Evolutionary conservation across 1,140 invertebrate genomes (phyloP).

Genomic region (Sminthurinus signatus): DNA sequence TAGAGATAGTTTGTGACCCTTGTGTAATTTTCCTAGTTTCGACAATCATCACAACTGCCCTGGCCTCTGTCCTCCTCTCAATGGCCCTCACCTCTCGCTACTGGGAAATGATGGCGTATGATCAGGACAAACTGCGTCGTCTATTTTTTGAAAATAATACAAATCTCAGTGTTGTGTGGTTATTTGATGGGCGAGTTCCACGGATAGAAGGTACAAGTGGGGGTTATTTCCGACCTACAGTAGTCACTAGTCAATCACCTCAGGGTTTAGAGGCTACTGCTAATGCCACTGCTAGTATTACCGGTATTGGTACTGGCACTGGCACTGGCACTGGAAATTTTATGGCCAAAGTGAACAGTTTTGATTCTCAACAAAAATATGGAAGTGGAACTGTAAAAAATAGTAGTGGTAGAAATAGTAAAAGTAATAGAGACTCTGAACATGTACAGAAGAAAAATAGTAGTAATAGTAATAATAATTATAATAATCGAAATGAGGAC

Average conservation of each 20-base stretch:
- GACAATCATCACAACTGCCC: conserved; percentile 27
- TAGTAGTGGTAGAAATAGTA: too few species aligned
- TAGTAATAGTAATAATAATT: too few species aligned
- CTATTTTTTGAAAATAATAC: conserved; percentile 13
- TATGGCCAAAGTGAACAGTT: too few species aligned
- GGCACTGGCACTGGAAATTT: too few species aligned
- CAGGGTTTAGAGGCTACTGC: too few species aligned
- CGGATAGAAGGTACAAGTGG: conserved; percentile 7
- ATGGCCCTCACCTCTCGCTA: conserved; percentile 29
- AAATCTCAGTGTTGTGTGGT: conserved; percentile 25
- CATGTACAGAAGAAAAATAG: too few species aligned
- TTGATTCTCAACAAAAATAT: too few species aligned
- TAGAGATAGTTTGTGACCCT: conserved; percentile 32
- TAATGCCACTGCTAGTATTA: too few species aligned
- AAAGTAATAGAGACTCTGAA: too few species aligned
- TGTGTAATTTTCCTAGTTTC: conserved; percentile 28
- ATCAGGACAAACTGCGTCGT: conserved; percentile 24
- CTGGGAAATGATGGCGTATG: conserved; percentile 40
- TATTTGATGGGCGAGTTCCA: conserved; percentile 30
- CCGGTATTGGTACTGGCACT: too few species aligned
- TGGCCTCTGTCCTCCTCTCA: conserved; percentile 28
- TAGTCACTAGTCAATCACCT: too few species aligned
- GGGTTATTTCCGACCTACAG: neutral
- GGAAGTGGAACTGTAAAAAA: too few species aligned
- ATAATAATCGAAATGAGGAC: neutral